Percentiles rank a stretch among this genome's conserved stretches.
phyloP scores from a whole-genome alignment of 2,888 invertebrate species.

The Phragmatobia fuliginosa region DNA sequence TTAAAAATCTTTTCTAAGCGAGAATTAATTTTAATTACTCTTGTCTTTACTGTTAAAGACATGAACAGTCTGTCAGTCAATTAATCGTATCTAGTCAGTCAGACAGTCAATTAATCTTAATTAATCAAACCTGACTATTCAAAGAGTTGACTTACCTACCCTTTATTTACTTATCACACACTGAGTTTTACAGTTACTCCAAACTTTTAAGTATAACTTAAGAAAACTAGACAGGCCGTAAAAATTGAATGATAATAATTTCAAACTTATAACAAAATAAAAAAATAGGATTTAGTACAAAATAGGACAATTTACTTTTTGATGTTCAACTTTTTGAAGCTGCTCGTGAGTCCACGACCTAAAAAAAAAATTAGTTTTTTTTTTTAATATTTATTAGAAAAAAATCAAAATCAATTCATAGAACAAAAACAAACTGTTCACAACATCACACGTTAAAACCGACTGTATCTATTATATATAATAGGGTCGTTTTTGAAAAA shows the following conservation, averaged over 20 bases:
- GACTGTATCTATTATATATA: no score
- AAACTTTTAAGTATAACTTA: conserved; percentile 4
- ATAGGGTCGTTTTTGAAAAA: no score
- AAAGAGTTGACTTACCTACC: neutral
- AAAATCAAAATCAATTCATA: no score
- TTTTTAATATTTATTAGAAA: no score
- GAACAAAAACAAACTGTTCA: no score
- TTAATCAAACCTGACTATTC: neutral
- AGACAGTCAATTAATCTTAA: neutral
- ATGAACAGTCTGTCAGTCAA: neutral
- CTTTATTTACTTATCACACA: neutral
- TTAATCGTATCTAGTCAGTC: neutral
- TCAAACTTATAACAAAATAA: conserved; percentile 13
- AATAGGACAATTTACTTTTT: conserved; percentile 36
- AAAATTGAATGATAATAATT: conserved; percentile 11
- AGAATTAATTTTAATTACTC: neutral
- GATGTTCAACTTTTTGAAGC: conserved; percentile 53
- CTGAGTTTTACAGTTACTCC: conserved; percentile 7
- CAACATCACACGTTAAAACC: no score
- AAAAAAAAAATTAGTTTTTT: conserved; percentile 49
- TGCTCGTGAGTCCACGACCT: conserved; percentile 62
- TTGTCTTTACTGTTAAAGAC: neutral
- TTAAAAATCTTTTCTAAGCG: neutral
- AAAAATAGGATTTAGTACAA: conserved; percentile 6
- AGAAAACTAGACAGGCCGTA: neutral